These are phyloP conservation scores for Gallinago media DNA, from an alignment of 2,113 vertebrate genomes.

Conservation along the genomic window DNA sequence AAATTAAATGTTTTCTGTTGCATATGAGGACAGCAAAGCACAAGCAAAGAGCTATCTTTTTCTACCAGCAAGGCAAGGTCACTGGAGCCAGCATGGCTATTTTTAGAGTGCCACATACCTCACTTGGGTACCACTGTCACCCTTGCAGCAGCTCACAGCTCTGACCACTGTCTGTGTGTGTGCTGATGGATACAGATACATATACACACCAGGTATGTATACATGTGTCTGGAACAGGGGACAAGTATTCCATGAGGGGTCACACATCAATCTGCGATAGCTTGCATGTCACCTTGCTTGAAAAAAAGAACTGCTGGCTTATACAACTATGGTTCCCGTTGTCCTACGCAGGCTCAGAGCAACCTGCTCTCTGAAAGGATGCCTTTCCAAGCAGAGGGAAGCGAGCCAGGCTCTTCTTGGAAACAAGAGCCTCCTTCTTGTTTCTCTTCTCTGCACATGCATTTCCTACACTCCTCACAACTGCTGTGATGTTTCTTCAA, in stretches of 20 bases:
- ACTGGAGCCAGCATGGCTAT: background rate
- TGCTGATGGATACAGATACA: background rate
- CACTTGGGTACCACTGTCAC: fast-evolving
- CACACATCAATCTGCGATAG: background rate
- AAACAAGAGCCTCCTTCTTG: background rate
- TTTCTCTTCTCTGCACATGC: background rate
- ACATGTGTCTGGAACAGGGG: fast-evolving
- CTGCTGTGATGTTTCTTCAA: background rate
- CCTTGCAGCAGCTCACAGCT: background rate
- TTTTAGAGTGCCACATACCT: background rate
- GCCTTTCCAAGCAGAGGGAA: background rate
- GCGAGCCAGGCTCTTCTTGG: background rate
- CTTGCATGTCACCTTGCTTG: background rate
- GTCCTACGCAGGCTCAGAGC: fast-evolving
- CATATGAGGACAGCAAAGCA: background rate
- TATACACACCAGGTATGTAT: too few species aligned
- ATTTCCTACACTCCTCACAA: background rate
- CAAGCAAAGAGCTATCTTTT: background rate
- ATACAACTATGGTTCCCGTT: background rate
- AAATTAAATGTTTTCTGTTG: background rate
- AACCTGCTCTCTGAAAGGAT: background rate
- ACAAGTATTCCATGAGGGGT: too few species aligned
- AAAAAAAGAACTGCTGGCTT: fast-evolving
- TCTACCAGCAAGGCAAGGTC: background rate
- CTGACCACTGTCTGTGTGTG: background rate